A percentile compares a stretch with the other conserved stretches of the same genome.
phyloP scores from a whole-genome alignment of 2,797 vertebrate genomes.

The Calcarius lapponicus region DNA sequence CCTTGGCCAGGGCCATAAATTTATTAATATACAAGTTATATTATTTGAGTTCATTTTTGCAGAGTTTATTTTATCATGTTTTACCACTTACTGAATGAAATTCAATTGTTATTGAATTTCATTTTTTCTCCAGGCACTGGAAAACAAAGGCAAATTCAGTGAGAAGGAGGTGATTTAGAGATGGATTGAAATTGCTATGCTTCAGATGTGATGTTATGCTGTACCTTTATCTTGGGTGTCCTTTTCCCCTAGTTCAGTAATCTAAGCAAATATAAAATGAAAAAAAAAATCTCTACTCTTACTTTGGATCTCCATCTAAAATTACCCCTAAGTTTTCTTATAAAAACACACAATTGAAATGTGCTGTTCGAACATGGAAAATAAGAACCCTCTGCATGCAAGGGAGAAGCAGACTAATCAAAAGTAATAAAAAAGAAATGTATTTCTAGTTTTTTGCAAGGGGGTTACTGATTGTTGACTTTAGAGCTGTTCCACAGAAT shows the following conservation, averaged over 20 bases:
- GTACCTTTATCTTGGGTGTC: background rate
- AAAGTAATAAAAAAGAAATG: background rate
- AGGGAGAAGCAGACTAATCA: background rate
- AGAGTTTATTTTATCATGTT: background rate
- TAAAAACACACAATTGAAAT: background rate
- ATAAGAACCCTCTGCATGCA: background rate
- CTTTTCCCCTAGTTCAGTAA: background rate
- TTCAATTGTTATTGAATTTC: background rate
- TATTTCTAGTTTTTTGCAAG: background rate
- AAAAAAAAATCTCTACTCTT: background rate
- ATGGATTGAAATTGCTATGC: background rate
- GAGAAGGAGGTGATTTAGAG: background rate
- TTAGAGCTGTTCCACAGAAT: background rate
- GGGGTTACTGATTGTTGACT: background rate
- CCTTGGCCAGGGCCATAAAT: background rate
- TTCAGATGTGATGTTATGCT: background rate
- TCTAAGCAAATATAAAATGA: background rate
- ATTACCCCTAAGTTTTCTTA: background rate
- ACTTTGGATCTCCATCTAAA: background rate
- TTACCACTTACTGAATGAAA: background rate
- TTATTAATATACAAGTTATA: background rate
- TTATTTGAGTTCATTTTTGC: background rate
- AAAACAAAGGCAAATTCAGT: slow-evolving; percentile 23
- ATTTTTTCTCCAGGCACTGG: background rate
- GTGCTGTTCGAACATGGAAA: background rate